These are phyloP conservation scores for Aphaenogaster floridana DNA, from an alignment of 1,140 invertebrate species.

Conservation along the genomic window DNA sequence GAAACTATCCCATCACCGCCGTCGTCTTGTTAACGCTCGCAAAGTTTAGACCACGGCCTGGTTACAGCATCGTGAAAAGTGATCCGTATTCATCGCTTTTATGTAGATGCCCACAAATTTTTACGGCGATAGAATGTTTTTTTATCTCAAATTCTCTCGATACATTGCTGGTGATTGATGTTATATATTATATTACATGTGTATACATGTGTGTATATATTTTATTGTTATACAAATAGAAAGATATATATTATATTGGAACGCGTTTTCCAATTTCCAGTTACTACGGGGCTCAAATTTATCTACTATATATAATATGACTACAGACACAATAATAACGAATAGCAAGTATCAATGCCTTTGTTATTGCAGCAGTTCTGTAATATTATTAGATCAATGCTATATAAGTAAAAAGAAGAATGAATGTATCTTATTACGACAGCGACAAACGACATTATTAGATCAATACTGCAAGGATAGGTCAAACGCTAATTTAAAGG, in stretches of 20 bases:
- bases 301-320: not conserved
- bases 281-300: not conserved
- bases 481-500: slow-evolving; percentile 40
- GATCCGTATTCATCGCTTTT: slow-evolving; percentile 43
- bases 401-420: not conserved
- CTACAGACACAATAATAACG: too few species aligned
- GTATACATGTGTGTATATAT: not conserved
- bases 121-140: not conserved
- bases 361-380: not conserved
- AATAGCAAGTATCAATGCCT: not conserved
- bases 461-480: slow-evolving; percentile 36
- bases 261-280: not conserved
- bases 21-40: slow-evolving; percentile 60
- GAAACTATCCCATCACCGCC: slow-evolving; percentile 54
- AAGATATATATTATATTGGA: not conserved
- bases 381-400: slow-evolving; percentile 34
- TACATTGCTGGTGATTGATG: not conserved
- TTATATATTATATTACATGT: not conserved
- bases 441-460: slow-evolving; percentile 30
- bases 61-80: slow-evolving; percentile 46
- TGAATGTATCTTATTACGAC: not conserved
- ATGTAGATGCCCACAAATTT: slow-evolving; percentile 7
- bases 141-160: not conserved
- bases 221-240: not conserved
- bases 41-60: slow-evolving; percentile 35